Evolutionary conservation across 2,888 invertebrate species (phyloP).

Genomic region (Girardia tigrina): DNA sequence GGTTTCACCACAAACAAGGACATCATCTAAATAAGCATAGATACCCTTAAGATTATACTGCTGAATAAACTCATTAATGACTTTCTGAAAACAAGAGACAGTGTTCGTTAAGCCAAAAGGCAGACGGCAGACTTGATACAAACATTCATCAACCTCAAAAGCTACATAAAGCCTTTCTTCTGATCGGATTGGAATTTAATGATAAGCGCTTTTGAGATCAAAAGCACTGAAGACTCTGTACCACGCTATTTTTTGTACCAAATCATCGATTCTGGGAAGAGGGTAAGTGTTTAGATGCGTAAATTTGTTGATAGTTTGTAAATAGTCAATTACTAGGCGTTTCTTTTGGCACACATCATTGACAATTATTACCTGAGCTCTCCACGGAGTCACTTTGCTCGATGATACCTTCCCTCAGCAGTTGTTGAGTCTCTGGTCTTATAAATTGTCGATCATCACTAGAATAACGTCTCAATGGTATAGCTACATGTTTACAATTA

Average conservation of each 20-base stretch:
- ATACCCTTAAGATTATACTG: constrained; percentile 28
- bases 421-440: constrained; percentile 16
- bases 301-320: constrained; percentile 31
- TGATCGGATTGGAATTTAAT: constrained; percentile 31
- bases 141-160: constrained; percentile 29
- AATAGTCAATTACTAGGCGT: constrained; percentile 32
- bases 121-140: constrained; percentile 26
- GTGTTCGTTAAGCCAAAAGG: constrained; percentile 32
- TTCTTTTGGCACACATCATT: constrained; percentile 25
- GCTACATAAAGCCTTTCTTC: constrained; percentile 16
- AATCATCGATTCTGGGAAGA: constrained; percentile 34
- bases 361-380: constrained; percentile 28
- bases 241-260: constrained; percentile 29
- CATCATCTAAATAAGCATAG: constrained; percentile 27
- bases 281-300: constrained; percentile 33
- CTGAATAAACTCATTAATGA: constrained; percentile 12
- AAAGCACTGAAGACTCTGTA: constrained; percentile 19
- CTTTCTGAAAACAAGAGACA: constrained; percentile 30
- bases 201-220: constrained; percentile 29
- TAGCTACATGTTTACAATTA: constrained; percentile 33
- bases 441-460: constrained; percentile 30
- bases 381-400: constrained; percentile 32
- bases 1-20: constrained; percentile 25
- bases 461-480: constrained; percentile 28
- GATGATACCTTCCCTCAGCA: constrained; percentile 32